Evolutionary conservation across 2,888 invertebrate species (phyloP), one percentile per base, ranked within the genome.

Genomic region (Azorinus chamasolen): DNA sequence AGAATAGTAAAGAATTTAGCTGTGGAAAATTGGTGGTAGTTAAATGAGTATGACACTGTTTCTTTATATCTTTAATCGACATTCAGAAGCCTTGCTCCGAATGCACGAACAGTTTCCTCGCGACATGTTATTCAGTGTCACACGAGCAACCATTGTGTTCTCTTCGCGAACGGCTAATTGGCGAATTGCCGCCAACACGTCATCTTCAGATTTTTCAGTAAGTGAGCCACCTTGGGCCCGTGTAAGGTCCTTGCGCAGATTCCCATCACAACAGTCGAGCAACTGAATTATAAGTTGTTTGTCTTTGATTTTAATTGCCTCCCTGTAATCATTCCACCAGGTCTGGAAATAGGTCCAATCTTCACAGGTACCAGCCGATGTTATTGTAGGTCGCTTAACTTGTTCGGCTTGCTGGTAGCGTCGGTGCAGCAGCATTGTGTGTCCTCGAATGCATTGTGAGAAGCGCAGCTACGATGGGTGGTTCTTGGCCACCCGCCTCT

Each of bases 41-140:
- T n/a, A n/a, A n/a, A n/a, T n/a, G n/a, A n/a, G n/a, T n/a, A n/a
- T n/a, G n/a, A n/a, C n/a, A n/a, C n/a, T n/a, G n/a, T n/a, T n/a
- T n/a, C n/a, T n/a, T n/a, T n/a, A n/a, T n/a, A n/a, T n/a, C n/a
- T n/a, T n/a, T n/a, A n/a, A n/a, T n/a, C n/a, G n/a, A n/a, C n/a
- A n/a, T n/a, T n/a, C n/a, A 87, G 50, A n/a, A n/a, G n/a, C 6
- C 80, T 27, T n/a, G 84, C 85, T 27, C 80, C 64, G 48, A 81
- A 85, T 5, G 45, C 62, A 1, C 85, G 55, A 0, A 83, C 57
- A 18, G 86, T 45, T 58, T 87, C 83, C 37, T 81, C 79, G 5
- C 81, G 74, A 59, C 79, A 82, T 83, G 45, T 82, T 71, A 45
- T 71, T 65, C 3, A 65, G 27, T 14, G 37, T n/a, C n/a, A n/a